Evolutionary conservation across 1,140 invertebrate genomes (phyloP).

Genomic region (Drosophila kepulauana): DNA sequence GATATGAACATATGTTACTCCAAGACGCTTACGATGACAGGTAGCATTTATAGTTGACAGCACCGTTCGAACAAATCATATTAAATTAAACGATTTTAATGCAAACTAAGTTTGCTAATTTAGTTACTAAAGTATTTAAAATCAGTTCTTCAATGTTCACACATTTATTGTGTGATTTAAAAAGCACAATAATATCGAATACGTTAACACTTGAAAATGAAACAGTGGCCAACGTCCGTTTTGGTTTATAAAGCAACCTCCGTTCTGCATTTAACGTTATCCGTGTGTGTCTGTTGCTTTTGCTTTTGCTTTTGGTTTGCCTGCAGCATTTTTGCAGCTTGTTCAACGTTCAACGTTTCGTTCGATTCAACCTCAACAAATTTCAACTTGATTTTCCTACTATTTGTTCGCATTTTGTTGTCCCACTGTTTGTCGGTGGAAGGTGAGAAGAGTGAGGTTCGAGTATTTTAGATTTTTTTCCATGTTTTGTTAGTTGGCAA

Average conservation of each 20-base stretch:
- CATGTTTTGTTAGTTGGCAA: conserved; percentile 43
- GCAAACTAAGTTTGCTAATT: no score
- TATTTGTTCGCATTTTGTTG: conserved; percentile 63
- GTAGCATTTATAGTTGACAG: not conserved
- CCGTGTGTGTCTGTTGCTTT: conserved; percentile 9
- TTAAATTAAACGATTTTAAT: no score
- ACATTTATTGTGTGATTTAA: not conserved
- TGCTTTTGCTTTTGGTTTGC: conserved; percentile 24
- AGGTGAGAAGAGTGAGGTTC: conserved; percentile 10
- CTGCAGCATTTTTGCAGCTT: conserved; percentile 27
- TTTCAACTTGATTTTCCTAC: conserved; percentile 76
- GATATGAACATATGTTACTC: not conserved
- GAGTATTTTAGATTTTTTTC: conserved; percentile 15
- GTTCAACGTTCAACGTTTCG: conserved; percentile 34
- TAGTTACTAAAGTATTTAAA: no score
- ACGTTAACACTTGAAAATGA: conserved; percentile 45
- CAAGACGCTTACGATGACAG: not conserved
- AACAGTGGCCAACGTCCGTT: conserved; percentile 43
- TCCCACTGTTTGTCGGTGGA: not conserved
- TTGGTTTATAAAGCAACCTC: not conserved
- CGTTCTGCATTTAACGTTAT: conserved; percentile 10
- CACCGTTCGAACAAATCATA: no score
- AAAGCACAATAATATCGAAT: conserved; percentile 22
- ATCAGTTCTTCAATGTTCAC: no score
- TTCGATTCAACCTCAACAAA: conserved; percentile 67